These are phyloP conservation scores for Melitaea athalia DNA, from an alignment of 2,888 invertebrate species.

Conservation along the genomic window DNA sequence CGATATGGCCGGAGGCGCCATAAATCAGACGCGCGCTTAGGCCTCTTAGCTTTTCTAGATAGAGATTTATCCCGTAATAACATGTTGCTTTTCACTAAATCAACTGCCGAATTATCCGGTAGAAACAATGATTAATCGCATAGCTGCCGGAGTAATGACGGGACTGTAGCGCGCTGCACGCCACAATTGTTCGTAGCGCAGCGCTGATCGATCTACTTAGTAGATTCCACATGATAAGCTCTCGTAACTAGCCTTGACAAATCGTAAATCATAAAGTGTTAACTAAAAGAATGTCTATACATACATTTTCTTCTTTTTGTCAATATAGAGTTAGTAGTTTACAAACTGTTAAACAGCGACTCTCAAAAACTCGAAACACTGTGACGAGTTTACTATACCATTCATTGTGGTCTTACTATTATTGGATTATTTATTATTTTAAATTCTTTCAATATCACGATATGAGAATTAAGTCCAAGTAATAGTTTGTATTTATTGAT, in stretches of 20 bases:
- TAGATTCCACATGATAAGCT: constrained; percentile 29
- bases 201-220: constrained; percentile 33
- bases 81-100: constrained; percentile 82
- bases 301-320: too few relatives aligned
- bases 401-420: too few relatives aligned
- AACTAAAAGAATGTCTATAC: too few relatives aligned
- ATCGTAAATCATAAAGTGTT: constrained; percentile 2
- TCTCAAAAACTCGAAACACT: too few relatives aligned
- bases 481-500: too few relatives aligned
- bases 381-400: too few relatives aligned
- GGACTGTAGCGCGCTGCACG: constrained; percentile 44
- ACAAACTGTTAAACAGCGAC: too few relatives aligned
- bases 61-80: constrained; percentile 82
- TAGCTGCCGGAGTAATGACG: constrained; percentile 72
- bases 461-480: too few relatives aligned
- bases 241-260: constrained; percentile 14
- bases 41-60: constrained; percentile 83
- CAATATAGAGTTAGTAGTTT: too few relatives aligned
- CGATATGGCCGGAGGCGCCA: constrained; percentile 67
- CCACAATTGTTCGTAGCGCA: constrained; percentile 36
- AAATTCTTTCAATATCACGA: too few relatives aligned
- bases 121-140: constrained; percentile 79
- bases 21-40: constrained; percentile 79
- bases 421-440: too few relatives aligned
- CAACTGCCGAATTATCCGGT: constrained; percentile 82